A percentile compares a stretch with the other conserved stretches of the same genome.
Conservation (phyloP, 2,113 vertebrate species). For the Crotalus helleri region DNA sequence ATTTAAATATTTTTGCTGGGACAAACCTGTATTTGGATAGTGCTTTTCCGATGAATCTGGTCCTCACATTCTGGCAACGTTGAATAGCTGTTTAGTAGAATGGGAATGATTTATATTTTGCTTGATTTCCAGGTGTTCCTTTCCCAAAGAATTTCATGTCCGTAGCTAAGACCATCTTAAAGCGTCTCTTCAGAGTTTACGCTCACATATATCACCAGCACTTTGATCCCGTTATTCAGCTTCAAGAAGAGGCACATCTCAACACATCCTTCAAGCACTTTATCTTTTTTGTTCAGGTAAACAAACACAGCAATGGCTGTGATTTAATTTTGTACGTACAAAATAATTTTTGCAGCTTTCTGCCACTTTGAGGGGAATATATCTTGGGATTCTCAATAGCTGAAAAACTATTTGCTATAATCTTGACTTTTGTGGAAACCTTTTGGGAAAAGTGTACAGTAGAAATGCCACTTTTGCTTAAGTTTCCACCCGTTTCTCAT, state of each 20-base stretch:
- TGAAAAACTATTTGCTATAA: not conserved
- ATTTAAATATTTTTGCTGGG: not conserved
- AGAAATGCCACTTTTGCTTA: too few relatives aligned
- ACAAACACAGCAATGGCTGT: not conserved
- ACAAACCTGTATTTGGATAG: not conserved
- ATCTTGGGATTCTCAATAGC: not conserved
- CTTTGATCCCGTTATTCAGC: constrained; percentile 81
- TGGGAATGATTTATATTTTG: not conserved
- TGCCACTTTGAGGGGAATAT: not conserved
- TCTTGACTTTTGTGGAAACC: not conserved
- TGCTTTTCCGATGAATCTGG: not conserved
- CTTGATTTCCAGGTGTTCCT: constrained; percentile 68
- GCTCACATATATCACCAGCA: constrained; percentile 84
- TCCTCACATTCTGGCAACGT: not conserved
- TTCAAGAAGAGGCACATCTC: constrained; percentile 82
- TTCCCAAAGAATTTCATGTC: constrained; percentile 85
- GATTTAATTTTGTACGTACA: rapidly evolving
- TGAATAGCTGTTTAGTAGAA: not conserved
- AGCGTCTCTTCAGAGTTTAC: constrained; percentile 81
- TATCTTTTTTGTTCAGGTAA: constrained; percentile 84
- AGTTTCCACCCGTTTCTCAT: too few relatives aligned
- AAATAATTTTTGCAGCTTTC: not conserved
- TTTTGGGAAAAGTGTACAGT: too few relatives aligned
- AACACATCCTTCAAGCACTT: constrained; percentile 86
- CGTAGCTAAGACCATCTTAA: constrained; percentile 81